Percentiles rank a stretch among this genome's conserved stretches.
phyloP scores from a whole-genome alignment of 2,797 vertebrate genomes.

The Fratercula arctica region DNA sequence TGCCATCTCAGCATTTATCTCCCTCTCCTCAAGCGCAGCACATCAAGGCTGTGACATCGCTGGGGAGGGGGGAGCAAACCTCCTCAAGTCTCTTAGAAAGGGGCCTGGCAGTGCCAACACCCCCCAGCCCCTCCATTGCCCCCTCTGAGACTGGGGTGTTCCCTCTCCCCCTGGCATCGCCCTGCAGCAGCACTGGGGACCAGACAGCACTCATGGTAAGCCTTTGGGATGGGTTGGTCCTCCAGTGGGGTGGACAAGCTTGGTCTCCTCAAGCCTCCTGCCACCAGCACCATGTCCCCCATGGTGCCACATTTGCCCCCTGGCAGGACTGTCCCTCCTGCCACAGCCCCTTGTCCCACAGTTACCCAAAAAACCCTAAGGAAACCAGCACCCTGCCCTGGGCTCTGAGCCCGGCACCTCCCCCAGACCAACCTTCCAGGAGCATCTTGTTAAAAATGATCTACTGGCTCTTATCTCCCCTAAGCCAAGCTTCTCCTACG shows the following conservation, averaged over 20 bases:
- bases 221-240: not conserved
- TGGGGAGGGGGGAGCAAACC: not conserved
- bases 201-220: rapidly evolving
- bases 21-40: not conserved
- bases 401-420: not conserved
- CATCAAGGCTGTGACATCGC: not conserved
- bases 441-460: not conserved
- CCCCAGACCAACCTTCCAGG: not conserved
- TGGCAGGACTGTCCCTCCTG: not conserved
- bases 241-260: not conserved
- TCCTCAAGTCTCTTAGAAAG: not conserved
- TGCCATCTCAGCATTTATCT: conserved; percentile 60
- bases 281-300: not conserved
- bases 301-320: not conserved
- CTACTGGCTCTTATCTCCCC: not conserved
- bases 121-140: not conserved
- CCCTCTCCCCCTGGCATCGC: not conserved
- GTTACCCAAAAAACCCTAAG: not conserved
- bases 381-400: not conserved
- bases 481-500: not conserved
- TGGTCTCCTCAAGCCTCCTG: not conserved
- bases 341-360: not conserved
- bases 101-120: not conserved
- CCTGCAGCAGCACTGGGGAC: not conserved
- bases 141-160: not conserved